Base-by-base conservation (phyloP, 2,113 vertebrate species). In the Meles meles region DNA sequence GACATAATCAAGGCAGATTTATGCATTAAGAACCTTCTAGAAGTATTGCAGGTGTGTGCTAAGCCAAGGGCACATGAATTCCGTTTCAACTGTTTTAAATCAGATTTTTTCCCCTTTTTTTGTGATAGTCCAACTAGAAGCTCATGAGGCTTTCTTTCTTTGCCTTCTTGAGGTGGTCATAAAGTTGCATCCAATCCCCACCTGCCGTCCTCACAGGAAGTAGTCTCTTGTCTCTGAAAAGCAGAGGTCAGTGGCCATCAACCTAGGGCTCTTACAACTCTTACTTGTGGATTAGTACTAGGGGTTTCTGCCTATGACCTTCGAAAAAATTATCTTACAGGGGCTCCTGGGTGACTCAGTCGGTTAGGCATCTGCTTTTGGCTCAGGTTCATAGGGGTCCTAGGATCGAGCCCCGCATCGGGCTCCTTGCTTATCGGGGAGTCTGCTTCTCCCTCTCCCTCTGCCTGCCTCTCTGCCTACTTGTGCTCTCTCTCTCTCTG, bases 1-100 rank as follows among this genome's bases (percentile, higher is more conserved):
- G 82, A 83, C 93, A 93, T 87, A 59, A 92, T 57, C 49, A 80
- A 71, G 47, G 55, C 39, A 63, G 77, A 65, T 52, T 85, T 59
- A 57, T 90, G 80, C 47, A 27, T 83, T 31, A 63, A 34, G 52
- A 71, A 67, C 7, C 8, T 57, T 76, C n/a, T 86, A 39, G 37
- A 85, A 97, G 49, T 37, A 57, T 65, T 69, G 49, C 83, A 93
- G 69, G 93, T 91, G 11, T 65, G 31, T 90, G 55, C 11, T 39
- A 44, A 93, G 12, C 34, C 39, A 39, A 34, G n/a, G 15, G 9
- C 77, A 61, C 0, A 0, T 61, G 77, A 96, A 77, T 89, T 86
- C 20, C 69, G 74, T 92, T 55, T 27, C n/a, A 37, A 37, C 31
- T 61, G 39, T 34, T 84, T 72, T 86, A 82, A 69, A 34, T 83